Conservation (phyloP, 1,140 invertebrate species). For the Panagrolaimus sp. region DNA sequence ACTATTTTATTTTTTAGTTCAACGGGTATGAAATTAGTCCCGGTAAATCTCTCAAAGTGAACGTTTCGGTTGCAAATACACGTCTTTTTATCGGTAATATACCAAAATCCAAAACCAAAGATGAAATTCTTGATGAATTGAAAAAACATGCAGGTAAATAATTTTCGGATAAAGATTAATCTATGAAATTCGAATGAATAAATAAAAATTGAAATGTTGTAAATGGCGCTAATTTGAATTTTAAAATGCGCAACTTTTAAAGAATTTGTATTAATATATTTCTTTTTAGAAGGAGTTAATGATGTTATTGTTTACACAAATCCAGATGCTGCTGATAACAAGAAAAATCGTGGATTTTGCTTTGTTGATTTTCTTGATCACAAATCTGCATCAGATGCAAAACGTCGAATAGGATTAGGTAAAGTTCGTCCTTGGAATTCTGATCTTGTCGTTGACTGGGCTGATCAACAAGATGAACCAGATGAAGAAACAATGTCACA, state of each 20-base stretch:
- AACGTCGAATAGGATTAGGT: constrained; percentile 75
- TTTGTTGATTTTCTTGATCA: constrained; percentile 99
- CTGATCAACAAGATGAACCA: constrained; percentile 96
- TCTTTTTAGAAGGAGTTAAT: constrained; percentile 68
- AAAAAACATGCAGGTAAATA: constrained; percentile 89
- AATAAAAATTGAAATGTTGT: too few relatives aligned
- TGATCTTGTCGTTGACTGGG: constrained; percentile 99
- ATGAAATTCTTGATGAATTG: constrained; percentile 98
- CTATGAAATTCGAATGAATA: too few relatives aligned
- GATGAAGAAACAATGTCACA: constrained; percentile 98
- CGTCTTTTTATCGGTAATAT: constrained; percentile 99
- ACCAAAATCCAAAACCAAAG: constrained; percentile 97
- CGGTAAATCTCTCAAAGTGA: constrained; percentile 98
- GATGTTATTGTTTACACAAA: constrained; percentile 99
- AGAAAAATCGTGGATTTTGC: constrained; percentile 98
- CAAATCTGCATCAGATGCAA: constrained; percentile 94
- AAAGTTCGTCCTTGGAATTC: constrained; percentile 75
- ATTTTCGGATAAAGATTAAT: neutral
- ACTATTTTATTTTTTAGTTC: constrained; percentile 71
- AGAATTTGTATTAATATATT: constrained; percentile 21
- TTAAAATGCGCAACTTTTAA: constrained; percentile 46
- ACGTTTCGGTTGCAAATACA: constrained; percentile 98
- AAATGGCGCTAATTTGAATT: too few relatives aligned
- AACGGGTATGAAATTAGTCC: constrained; percentile 99
- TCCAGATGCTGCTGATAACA: constrained; percentile 82